Evolutionary conservation across 2,113 vertebrate species (phyloP).

Genomic region (Otis tarda): DNA sequence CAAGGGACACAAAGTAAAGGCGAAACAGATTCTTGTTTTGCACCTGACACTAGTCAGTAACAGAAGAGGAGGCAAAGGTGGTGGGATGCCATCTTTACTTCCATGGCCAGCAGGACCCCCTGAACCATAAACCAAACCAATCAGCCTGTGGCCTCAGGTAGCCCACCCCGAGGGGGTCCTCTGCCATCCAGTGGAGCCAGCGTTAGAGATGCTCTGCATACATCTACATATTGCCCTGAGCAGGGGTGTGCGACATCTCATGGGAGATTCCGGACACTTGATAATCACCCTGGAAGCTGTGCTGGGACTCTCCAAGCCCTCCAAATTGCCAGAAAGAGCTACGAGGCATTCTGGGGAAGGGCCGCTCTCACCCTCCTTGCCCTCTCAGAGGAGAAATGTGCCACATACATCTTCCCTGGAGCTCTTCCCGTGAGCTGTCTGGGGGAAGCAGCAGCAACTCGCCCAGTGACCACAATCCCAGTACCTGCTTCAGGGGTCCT

Average conservation of each 20-base stretch:
- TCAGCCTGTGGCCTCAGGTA: neutral
- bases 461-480: neutral
- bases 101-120: neutral
- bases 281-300: neutral
- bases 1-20: neutral
- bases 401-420: rapidly evolving
- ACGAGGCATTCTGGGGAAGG: neutral
- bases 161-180: neutral
- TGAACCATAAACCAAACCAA: neutral
- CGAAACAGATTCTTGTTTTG: neutral
- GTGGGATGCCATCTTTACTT: neutral
- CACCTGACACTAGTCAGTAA: neutral
- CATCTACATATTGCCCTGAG: neutral
- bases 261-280: neutral
- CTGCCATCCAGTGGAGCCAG: neutral
- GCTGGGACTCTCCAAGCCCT: neutral
- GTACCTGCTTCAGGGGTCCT: constrained; percentile 87
- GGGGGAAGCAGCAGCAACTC: neutral
- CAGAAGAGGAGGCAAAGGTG: neutral
- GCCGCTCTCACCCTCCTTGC: neutral
- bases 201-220: neutral
- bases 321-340: neutral
- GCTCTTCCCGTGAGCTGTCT: neutral
- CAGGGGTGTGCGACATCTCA: neutral
- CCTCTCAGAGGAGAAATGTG: neutral